Evolutionary conservation across 1,140 invertebrate species (phyloP), one percentile per base, ranked within the genome.

Genomic region (Sesamia nonagrioides): DNA sequence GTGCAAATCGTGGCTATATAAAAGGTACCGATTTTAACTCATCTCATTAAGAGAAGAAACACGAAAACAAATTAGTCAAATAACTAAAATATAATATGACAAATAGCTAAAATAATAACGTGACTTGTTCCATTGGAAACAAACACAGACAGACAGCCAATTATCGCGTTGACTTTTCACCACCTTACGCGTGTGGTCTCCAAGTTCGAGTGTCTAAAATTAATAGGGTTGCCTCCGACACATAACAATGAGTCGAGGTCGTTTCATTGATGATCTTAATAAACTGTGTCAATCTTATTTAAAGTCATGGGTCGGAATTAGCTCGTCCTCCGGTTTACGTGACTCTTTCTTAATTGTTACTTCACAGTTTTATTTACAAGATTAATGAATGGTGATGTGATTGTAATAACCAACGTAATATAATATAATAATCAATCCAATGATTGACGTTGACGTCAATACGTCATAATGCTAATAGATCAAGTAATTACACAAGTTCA

Each of bases 141-240:
- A 42, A 66, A 66, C 61, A 42, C 61, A 42, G 35, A 11, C 37
- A 13, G 9, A 13, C 61, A 6, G 5, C 42, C 37, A 66, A 45
- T 66, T 86, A 84, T 40, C 75, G 17, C 33, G 66, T 86, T 86
- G 83, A 88, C 85, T 81, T 82, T 85, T 84, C 86, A 82, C 82
- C 81, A 45, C 60, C 7, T 42, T 75, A 58, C 77, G 84, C 79
- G 86, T 89, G 86, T 88, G 88, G 85, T 85, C 83, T 74, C 48
- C 56, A 58, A 40, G 35, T 77, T 74, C 42, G 77, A 80, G 77
- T 80, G 79, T 42, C 77, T 77, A 58, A 77, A 68, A 81, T 84
- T 80, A 84, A 85, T 80, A 84, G 71, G 63, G 78, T 84, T 82
- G 81, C 63, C 77, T 79, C 78, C 75, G 61, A 77, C 83, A 84